Evolutionary conservation across 2,888 invertebrate species (phyloP), one percentile per base, ranked within the genome.

Genomic region (Agonopterix subpropinquella): DNA sequence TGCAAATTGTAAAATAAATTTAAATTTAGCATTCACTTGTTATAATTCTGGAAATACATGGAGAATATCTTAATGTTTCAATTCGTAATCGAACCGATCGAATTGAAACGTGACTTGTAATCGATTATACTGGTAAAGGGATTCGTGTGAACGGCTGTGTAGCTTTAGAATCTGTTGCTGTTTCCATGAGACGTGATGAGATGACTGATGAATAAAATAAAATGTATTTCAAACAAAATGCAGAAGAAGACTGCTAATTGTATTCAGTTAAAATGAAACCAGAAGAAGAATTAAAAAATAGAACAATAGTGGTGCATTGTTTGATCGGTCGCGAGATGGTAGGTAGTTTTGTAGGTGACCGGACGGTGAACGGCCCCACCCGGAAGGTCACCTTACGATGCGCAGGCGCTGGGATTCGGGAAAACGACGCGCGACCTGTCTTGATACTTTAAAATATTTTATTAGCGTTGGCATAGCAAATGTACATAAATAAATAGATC

Each of bases 351-450:
- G 66, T 67, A 77, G 80, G 79, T 80, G 78, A 77, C 78, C 75
- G 62, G 10, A 36, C 65, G 66, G 68, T 64, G 64, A 67, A 62
- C 61, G 64, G n/a, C 58, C 69, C 70, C 76, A 74, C 79, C 80
- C 80, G 83, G 79, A 82, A 84, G 81, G 86, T 86, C 70, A 85
- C 85, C 84, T 78, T 70, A 64, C 64, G 65, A 65, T 58, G 64
- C 72, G 69, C 47, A 18, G 35, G 44, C 36, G 11, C 28, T 11
- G 18, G 45, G 72, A 70, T 73, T 76, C 64, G 76, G 73, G 69
- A 71, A 61, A 50, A 47, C 47, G 36, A 8, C 53, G 45, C 43
- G 11, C 45, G 37, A 42, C 36, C 37, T 4, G 43, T 49, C 53
- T 49, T 53, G 46, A 51, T 45, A 51, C 48, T 51, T 49, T 37